A percentile compares a stretch with the other conserved stretches of the same genome.
Conservation (phyloP, 1,140 invertebrate genomes). For the Protaetia brevitarsis region DNA sequence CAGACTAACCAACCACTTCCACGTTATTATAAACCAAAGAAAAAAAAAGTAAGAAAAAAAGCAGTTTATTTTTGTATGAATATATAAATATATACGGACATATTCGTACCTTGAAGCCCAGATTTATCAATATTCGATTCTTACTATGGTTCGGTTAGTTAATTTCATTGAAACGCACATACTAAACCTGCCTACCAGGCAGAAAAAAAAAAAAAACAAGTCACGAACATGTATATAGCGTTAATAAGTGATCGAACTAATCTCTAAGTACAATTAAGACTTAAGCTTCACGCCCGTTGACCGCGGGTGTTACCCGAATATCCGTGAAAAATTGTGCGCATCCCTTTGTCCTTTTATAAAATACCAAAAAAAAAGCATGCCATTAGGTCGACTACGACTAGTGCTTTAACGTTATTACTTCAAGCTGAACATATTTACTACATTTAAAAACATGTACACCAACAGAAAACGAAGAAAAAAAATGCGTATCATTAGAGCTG, state of each 20-base stretch:
- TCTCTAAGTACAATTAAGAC: conserved; percentile 43
- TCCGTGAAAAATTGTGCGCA: conserved; percentile 4
- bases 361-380: not conserved
- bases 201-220: too few relatives aligned
- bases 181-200: conserved; percentile 32
- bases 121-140: conserved; percentile 22
- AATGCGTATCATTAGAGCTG: too few relatives aligned
- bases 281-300: conserved; percentile 9
- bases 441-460: too few relatives aligned
- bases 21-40: conserved; percentile 2
- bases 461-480: too few relatives aligned
- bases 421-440: not conserved
- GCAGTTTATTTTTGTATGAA: conserved; percentile 41
- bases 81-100: conserved; percentile 24
- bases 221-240: conserved; percentile 44
- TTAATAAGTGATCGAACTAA: conserved; percentile 42
- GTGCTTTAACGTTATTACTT: not conserved
- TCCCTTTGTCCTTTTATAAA: not conserved
- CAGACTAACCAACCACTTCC: conserved; percentile 45
- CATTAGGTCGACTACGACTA: not conserved
- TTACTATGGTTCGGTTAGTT: conserved; percentile 22
- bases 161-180: conserved; percentile 37
- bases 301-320: not conserved
- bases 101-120: conserved; percentile 38
- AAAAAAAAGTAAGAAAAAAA: conserved; percentile 4